These are phyloP conservation scores for Mizuhopecten yessoensis DNA, from an alignment of 1,140 invertebrate species.

Conservation along the genomic window DNA sequence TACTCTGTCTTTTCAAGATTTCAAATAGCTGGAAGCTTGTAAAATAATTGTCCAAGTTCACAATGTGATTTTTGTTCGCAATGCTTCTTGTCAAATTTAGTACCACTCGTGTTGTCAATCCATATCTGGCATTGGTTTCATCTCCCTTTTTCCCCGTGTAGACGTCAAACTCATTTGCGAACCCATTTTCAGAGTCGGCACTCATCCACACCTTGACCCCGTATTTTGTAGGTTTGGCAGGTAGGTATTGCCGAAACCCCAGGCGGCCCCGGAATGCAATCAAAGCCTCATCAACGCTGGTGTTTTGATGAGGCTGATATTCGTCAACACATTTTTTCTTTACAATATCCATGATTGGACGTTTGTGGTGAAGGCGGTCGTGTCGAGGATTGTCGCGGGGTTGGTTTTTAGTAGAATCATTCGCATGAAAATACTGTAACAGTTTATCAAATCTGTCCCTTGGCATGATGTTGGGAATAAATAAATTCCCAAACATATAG, in stretches of 20 bases:
- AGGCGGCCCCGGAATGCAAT: slow-evolving; percentile 55
- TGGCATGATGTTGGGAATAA: slow-evolving; percentile 48
- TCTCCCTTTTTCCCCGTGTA: slow-evolving; percentile 43
- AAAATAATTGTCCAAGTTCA: slow-evolving; percentile 50
- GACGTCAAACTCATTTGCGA: slow-evolving; percentile 41
- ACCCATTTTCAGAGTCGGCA: slow-evolving; percentile 54
- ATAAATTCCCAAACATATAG: slow-evolving; percentile 42
- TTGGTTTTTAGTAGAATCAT: slow-evolving; percentile 44
- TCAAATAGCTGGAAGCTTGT: slow-evolving; percentile 16
- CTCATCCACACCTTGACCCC: slow-evolving; percentile 59
- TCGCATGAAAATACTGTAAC: slow-evolving; percentile 50
- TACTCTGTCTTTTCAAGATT: neutral
- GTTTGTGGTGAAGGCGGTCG: slow-evolving; percentile 48
- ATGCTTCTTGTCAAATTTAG: neutral
- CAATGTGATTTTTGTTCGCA: neutral
- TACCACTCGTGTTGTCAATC: neutral
- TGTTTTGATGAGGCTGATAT: slow-evolving; percentile 46
- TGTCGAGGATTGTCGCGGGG: slow-evolving; percentile 14
- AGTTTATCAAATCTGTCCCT: slow-evolving; percentile 51
- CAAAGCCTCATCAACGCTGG: slow-evolving; percentile 60
- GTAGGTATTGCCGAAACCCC: slow-evolving; percentile 58
- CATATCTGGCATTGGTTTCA: neutral
- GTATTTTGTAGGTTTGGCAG: slow-evolving; percentile 56
- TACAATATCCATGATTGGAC: slow-evolving; percentile 32
- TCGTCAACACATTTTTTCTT: slow-evolving; percentile 41